Evolutionary conservation across 2,888 invertebrate genomes (phyloP), one percentile per base, ranked within the genome.

Genomic region (Hypomecis atomaria): DNA sequence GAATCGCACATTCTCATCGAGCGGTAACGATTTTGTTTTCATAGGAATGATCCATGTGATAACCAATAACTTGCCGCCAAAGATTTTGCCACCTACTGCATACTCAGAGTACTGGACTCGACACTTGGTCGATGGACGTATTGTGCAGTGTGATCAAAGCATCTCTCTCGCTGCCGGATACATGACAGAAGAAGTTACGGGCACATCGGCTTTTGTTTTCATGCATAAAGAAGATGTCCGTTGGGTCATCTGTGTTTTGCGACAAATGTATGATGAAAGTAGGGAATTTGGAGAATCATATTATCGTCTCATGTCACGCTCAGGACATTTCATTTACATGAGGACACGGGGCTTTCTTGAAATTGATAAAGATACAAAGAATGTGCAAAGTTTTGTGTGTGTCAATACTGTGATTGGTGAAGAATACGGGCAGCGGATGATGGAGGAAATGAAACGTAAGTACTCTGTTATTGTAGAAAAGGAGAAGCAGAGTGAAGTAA

Each of bases 161-260:
- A 97, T 98, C 80, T 97, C 98, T 6, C 91, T 97, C 64, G 96
- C 98, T 10, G 96, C 97, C 59, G 98, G 98, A 4, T 97, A 97
- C 81, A 95, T 98, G 95, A 96, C 96, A 9, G 96, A 96, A 74
- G 98, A 98, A 90, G 96, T 98, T 0, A 95, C 96, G 8, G 98
- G 98, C n/a, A 92, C 95, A 65, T 97, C 96, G 69, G 98, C 98
- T 8, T 98, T 98, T 86, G 95, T 95, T 60, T 98, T 96, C 83
- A 98, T 98, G 96, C 97, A 97, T 87, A 95, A 95, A 81, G 97
- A 98, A 73, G 98, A 98, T 90, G 96, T 97, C 2, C 95, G 96
- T 77, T 97, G 97, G 96, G 96, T 97, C 0, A 96, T 97, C 82
- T 96, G 97, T 78, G 97, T 97, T 0, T 93, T 98, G 62, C 93